Evolutionary conservation across 2,888 invertebrate species (phyloP).

Genomic region (Coremacera marginata): DNA sequence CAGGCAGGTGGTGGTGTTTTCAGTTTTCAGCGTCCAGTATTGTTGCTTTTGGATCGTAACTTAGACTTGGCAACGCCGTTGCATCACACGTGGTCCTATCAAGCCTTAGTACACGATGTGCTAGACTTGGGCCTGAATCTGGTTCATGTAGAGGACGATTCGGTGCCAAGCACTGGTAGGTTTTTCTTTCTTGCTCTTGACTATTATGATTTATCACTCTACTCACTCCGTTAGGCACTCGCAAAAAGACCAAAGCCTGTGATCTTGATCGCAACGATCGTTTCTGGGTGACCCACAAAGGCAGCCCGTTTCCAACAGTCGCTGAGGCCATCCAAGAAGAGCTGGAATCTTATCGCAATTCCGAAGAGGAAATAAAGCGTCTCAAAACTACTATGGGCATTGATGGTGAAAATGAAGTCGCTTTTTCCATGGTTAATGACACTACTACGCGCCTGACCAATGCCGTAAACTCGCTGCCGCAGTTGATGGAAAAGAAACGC

Average conservation of each 20-base stretch:
- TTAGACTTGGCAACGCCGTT: slow-evolving; percentile 97
- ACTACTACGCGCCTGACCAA: slow-evolving; percentile 93
- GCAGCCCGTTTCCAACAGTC: slow-evolving; percentile 92
- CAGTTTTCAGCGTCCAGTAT: slow-evolving; percentile 92
- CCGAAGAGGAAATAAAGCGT: slow-evolving; percentile 97
- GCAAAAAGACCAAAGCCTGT: slow-evolving; percentile 86
- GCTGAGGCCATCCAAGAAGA: slow-evolving; percentile 99
- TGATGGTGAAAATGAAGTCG: slow-evolving; percentile 88
- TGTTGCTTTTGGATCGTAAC: slow-evolving; percentile 93
- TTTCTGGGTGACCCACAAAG: slow-evolving; percentile 95
- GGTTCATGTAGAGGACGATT: slow-evolving; percentile 78
- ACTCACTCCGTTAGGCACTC: slow-evolving; percentile 71
- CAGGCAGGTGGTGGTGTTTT: slow-evolving; percentile 78
- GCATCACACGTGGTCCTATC: slow-evolving; percentile 99
- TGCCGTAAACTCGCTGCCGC: slow-evolving; percentile 96
- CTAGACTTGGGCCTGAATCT: slow-evolving; percentile 90
- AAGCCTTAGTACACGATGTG: slow-evolving; percentile 97
- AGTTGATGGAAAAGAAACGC: slow-evolving; percentile 95
- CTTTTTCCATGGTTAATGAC: slow-evolving; percentile 88
- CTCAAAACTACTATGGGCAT: slow-evolving; percentile 95
- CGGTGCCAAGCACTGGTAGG: slow-evolving; percentile 61
- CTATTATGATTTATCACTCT: background rate
- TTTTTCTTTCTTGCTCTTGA: background rate
- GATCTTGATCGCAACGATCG: slow-evolving; percentile 91
- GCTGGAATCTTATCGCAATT: slow-evolving; percentile 90